A percentile compares a stretch with the other conserved stretches of the same genome.
Conservation (phyloP, 2,797 vertebrate genomes). For the Xiphophorus birchmanni region DNA sequence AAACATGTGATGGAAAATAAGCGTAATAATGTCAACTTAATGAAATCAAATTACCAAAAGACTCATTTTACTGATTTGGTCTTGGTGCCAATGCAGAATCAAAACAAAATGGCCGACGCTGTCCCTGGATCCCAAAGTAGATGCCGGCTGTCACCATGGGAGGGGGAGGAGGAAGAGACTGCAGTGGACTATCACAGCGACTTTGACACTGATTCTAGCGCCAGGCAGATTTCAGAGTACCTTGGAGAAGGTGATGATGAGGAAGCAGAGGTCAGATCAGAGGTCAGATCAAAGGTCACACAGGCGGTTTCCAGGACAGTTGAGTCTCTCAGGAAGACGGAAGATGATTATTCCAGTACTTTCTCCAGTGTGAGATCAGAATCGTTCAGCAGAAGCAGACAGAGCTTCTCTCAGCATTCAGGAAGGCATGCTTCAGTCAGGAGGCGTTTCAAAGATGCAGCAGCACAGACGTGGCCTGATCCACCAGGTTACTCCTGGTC, state of each 20-base stretch:
- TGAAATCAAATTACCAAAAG: not conserved
- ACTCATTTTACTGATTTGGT: constrained; percentile 10
- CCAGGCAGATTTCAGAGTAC: constrained; percentile 79
- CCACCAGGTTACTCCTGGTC: constrained; percentile 59
- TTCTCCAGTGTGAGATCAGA: constrained; percentile 30
- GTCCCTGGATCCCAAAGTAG: constrained; percentile 2
- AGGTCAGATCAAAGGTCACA: constrained; percentile 17
- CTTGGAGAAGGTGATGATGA: constrained; percentile 54
- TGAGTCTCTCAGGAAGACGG: constrained; percentile 15
- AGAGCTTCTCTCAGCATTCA: not conserved
- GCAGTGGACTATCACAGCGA: constrained; percentile 62
- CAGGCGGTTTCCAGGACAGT: constrained; percentile 39
- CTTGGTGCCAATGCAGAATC: constrained; percentile 20
- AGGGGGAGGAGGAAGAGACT: constrained; percentile 17
- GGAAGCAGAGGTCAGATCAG: constrained; percentile 26
- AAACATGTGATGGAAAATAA: not conserved
- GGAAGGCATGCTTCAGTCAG: not conserved
- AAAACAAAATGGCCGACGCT: not conserved
- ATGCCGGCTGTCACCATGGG: not conserved
- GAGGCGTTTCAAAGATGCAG: constrained; percentile 74
- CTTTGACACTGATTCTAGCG: constrained; percentile 65
- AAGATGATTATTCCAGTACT: constrained; percentile 23
- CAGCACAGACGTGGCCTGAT: constrained; percentile 81
- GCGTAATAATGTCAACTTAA: not conserved
- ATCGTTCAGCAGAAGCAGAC: constrained; percentile 18